Evolutionary conservation across 2,797 vertebrate genomes (phyloP), one percentile per base, ranked within the genome.

Genomic region (Mallotus villosus): DNA sequence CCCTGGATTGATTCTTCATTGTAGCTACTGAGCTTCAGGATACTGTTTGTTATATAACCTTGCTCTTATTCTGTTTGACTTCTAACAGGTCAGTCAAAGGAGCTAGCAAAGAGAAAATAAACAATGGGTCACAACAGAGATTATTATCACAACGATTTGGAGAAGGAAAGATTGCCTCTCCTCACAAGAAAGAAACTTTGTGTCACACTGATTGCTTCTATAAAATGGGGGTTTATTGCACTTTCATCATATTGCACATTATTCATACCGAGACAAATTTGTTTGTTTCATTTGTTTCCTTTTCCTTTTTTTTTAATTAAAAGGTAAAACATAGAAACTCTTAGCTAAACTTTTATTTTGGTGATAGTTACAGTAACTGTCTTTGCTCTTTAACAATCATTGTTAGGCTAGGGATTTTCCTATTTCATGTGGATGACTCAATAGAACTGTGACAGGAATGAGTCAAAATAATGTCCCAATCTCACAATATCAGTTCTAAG

Each of bases 301-400:
- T 49, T 49, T 16, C 46, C 46, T 16, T 49, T 16, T 16, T 9
- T n/a, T 49, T 22, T 22, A 32, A 16, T 25, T 68, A 70, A 75
- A 78, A 29, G 34, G 53, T 27, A 63, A 69, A 70, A 65, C 71
- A 25, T 29, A 57, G 41, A 62, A 60, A 9, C 46, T 67, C 61
- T 55, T 22, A 63, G 46, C 29, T 65, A 57, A 68, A 37, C 57
- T 67, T 76, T 60, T 22, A 37, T 46, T 62, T 62, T 57, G 68
- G 25, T 25, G 70, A 67, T 71, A 65, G 7, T 53, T 37, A n/a
- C n/a, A n/a, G n/a, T n/a, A 19, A 21, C 63, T 76, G 76, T 71
- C 71, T 82, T 86, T 78, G 74, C 67, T 70, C 70, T 68, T 62
- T 70, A 59, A 53, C 77, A 77, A 74, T 64, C 66, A 74, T 64